These are phyloP conservation scores for Macrobrachium nipponense DNA, from an alignment of 1,140 invertebrate genomes.

Conservation along the genomic window DNA sequence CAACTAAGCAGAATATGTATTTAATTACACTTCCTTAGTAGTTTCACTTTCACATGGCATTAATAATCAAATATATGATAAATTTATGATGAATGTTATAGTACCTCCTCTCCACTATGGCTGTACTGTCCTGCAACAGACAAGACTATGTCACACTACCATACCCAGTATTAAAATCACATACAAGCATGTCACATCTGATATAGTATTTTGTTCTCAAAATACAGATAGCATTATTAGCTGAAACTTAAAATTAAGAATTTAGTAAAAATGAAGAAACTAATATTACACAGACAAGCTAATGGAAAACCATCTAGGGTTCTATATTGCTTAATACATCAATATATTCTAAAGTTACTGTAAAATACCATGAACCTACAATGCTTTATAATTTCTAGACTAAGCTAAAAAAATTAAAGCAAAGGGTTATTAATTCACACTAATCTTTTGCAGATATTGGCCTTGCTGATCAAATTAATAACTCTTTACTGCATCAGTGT, in stretches of 20 bases:
- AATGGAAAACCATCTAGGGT: conserved; percentile 35
- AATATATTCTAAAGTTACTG: neutral
- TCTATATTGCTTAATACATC: conserved; percentile 47
- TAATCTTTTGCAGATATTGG: conserved; percentile 21
- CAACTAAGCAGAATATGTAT: neutral
- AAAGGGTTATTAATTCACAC: conserved; percentile 17
- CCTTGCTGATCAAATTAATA: conserved; percentile 22
- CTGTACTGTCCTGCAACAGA: conserved; percentile 40
- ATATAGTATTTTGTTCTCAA: conserved; percentile 23
- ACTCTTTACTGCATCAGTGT: conserved; percentile 8
- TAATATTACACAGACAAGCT: conserved; percentile 35
- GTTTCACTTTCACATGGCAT: conserved; percentile 11
- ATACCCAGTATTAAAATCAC: conserved; percentile 42
- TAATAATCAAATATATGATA: conserved; percentile 13
- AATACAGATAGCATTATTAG: conserved; percentile 27
- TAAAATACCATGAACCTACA: neutral
- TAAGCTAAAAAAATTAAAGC: conserved; percentile 29
- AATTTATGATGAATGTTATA: conserved; percentile 23
- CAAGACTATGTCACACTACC: conserved; percentile 21
- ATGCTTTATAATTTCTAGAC: neutral
- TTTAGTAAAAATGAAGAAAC: conserved; percentile 23
- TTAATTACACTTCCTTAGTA: conserved; percentile 13
- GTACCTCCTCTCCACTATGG: conserved; percentile 47
- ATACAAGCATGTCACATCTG: conserved; percentile 26
- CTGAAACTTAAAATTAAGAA: conserved; percentile 7